These are phyloP conservation scores for Drosophila melanosoma DNA, from an alignment of 2,888 invertebrate species.

Conservation along the genomic window DNA sequence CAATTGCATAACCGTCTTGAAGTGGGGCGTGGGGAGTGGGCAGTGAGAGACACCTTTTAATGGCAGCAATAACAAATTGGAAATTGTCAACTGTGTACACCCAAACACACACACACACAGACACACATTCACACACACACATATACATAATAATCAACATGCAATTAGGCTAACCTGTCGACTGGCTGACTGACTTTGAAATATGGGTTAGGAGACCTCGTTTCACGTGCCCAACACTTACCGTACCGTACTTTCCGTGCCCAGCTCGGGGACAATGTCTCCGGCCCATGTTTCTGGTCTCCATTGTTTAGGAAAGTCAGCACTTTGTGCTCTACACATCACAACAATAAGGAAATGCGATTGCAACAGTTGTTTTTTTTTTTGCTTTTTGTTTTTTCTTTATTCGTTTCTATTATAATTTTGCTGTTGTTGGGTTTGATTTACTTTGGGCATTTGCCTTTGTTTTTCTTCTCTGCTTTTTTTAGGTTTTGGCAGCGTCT, in stretches of 20 bases:
- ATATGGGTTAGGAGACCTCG: constrained; percentile 71
- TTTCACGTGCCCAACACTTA: constrained; percentile 32
- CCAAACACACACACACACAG: constrained; percentile 22
- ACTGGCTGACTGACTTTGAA: constrained; percentile 78
- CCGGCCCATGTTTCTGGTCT: constrained; percentile 13
- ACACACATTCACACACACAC: constrained; percentile 9
- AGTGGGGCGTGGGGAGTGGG: constrained; percentile 9
- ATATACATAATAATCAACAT: constrained; percentile 61
- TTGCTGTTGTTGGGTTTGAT: constrained; percentile 43
- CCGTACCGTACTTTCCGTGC: constrained; percentile 3
- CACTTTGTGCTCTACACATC: constrained; percentile 29
- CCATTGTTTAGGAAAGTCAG: constrained; percentile 51
- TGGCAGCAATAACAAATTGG: constrained; percentile 70
- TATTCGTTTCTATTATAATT: constrained; percentile 37
- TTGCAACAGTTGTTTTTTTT: constrained; percentile 49
- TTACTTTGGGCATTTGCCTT: constrained; percentile 51
- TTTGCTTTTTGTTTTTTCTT: constrained; percentile 20
- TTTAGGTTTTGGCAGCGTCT: constrained; percentile 53
- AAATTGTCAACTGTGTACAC: constrained; percentile 69
- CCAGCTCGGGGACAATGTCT: constrained; percentile 17
- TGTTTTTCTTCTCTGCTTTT: constrained; percentile 43
- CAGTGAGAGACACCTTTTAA: constrained; percentile 64
- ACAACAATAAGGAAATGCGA: constrained; percentile 71
- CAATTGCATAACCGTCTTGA: constrained; percentile 66
- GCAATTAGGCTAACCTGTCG: constrained; percentile 77